Evolutionary conservation across 2,888 invertebrate species (phyloP).

Genomic region (Endotricha flammealis): DNA sequence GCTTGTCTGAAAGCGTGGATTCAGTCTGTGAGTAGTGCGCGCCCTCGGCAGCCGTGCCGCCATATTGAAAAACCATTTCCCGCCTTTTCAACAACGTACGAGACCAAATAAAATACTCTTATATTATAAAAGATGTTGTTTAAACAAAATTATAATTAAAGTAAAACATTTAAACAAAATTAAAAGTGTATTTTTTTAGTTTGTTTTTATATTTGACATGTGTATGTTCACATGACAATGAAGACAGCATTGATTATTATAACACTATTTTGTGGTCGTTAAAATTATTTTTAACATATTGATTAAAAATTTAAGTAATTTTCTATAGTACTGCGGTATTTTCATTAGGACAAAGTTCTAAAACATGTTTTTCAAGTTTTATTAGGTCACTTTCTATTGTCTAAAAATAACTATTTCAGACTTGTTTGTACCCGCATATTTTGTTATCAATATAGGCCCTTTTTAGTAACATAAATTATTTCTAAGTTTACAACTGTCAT

Average conservation of each 20-base stretch:
- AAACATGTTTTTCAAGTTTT: not conserved
- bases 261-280: constrained; percentile 19
- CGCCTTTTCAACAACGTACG: constrained; percentile 36
- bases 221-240: constrained; percentile 34
- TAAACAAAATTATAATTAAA: not conserved
- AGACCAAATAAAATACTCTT: constrained; percentile 9
- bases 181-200: constrained; percentile 9
- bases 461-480: too few relatives aligned
- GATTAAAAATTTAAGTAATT: not conserved
- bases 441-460: constrained; percentile 24
- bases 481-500: too few relatives aligned
- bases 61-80: constrained; percentile 42
- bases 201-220: constrained; percentile 15
- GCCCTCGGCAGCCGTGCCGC: constrained; percentile 39
- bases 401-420: constrained; percentile 10
- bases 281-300: constrained; percentile 1
- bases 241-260: constrained; percentile 35
- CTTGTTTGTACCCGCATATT: constrained; percentile 19
- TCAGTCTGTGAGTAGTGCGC: constrained; percentile 54
- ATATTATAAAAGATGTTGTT: not conserved
- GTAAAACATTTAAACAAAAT: constrained; percentile 5
- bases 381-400: constrained; percentile 3
- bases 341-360: too few relatives aligned
- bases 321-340: not conserved
- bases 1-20: constrained; percentile 35